Evolutionary conservation across 2,888 invertebrate species (phyloP).

Genomic region (Phorcus lineatus): DNA sequence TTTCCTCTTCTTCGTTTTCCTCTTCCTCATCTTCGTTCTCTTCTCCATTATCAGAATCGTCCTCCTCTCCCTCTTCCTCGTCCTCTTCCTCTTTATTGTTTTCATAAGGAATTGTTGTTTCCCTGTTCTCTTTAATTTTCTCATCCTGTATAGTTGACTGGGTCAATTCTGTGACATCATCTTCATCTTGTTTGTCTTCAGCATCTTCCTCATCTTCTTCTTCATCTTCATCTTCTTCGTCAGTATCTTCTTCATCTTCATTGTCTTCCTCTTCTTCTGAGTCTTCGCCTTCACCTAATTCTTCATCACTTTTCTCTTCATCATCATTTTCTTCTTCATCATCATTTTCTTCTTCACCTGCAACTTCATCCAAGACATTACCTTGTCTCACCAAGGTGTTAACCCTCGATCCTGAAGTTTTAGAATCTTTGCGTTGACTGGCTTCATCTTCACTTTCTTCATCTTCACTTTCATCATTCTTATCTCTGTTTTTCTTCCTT

Average conservation of each 20-base stretch:
- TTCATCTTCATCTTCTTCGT: constrained; percentile 27
- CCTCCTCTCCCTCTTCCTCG: constrained; percentile 13
- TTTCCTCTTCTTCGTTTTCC: not conserved
- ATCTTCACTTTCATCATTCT: not conserved
- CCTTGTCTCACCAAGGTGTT: not conserved
- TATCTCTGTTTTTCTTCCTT: not conserved
- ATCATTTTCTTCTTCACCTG: not conserved
- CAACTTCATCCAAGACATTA: not conserved
- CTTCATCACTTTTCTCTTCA: constrained; percentile 1
- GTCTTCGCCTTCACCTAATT: not conserved
- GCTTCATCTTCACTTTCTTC: not conserved
- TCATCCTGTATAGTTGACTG: not conserved
- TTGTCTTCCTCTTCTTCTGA: constrained; percentile 22
- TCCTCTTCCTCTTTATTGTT: not conserved
- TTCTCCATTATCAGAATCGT: constrained; percentile 1
- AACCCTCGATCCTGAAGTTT: not conserved
- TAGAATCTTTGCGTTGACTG: not conserved
- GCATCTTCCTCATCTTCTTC: not conserved
- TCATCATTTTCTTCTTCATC: not conserved
- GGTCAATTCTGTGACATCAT: constrained; percentile 14
- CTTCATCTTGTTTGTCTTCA: constrained; percentile 17
- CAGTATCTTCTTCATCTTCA: constrained; percentile 26
- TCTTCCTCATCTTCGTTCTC: not conserved
- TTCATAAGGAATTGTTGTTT: not conserved
- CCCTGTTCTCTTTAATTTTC: not conserved